A percentile compares a stretch with the other conserved stretches of the same genome.
phyloP scores from a whole-genome alignment of 1,140 invertebrate genomes.

The Conus ventricosus region DNA sequence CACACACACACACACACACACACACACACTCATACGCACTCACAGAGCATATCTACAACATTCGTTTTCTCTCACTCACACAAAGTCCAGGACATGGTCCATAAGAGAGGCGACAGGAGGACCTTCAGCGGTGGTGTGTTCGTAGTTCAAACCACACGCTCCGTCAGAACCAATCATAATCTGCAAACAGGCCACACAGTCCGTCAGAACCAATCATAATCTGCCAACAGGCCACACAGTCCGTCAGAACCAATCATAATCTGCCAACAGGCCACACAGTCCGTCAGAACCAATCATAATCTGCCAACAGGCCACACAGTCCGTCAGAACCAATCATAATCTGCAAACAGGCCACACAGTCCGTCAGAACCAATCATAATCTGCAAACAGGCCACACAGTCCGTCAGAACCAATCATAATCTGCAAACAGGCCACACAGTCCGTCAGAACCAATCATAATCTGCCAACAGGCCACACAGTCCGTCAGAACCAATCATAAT shows the following conservation, averaged over 20 bases:
- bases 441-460: constrained; percentile 1
- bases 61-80: constrained; percentile 15
- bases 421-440: not conserved
- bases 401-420: constrained; percentile 1
- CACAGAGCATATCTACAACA: not conserved
- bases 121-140: constrained; percentile 95
- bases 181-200: too few species aligned
- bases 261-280: not conserved
- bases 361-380: constrained; percentile 1
- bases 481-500: constrained; percentile 1
- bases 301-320: not conserved
- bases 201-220: constrained; percentile 1
- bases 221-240: not conserved
- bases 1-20: not conserved
- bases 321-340: constrained; percentile 1
- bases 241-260: constrained; percentile 1
- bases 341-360: not conserved
- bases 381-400: not conserved
- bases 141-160: constrained; percentile 91
- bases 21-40: not conserved
- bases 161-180: constrained; percentile 90
- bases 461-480: not conserved
- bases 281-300: constrained; percentile 1
- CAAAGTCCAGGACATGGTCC: constrained; percentile 81
- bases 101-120: constrained; percentile 89